Evolutionary conservation across 37 sponge, comb jelly and placozoan species (phyloP), one percentile per base, ranked within the genome.

Genomic region (Diacarnus erythraeanus): DNA sequence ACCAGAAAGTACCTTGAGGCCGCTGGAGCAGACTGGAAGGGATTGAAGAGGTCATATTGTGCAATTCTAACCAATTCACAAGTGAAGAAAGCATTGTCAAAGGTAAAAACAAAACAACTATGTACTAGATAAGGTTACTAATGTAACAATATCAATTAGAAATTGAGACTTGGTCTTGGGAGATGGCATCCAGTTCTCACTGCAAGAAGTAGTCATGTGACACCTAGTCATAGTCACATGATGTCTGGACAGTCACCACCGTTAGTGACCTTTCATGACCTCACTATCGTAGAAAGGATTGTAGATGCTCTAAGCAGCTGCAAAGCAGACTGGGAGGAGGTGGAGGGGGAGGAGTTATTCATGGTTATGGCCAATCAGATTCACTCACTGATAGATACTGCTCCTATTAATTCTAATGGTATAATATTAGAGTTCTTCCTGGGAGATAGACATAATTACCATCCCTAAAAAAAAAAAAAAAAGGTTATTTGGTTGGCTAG

Each of bases 361-460:
- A 33, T 41, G 1, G 60, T 15, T 29, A 6, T 84, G 63, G 85
- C 78, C 33, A 59, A 51, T 2, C 71, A 84, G 63, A 64, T 84
- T 20, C 85, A 84, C 60, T 42, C 71, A 26, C 61, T 84, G 44
- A n/a, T 84, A 37, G 85, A 84, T 25, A 40, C 6, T n/a, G 25
- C 78, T 31, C 85, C 85, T 20, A 38, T 67, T 77, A 71, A 42
- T 39, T 51, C 61, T 3, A 51, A 38, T 25, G 78, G 85, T 77
- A 26, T 57, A 39, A 1, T 33, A 1, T 8, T 38, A 26, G 74
- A 2, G 36, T 6, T 10, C 72, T 72, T 20, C 12, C 26, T 30
- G 2, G 51, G 9, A 25, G 12, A 42, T 34, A 25, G 4, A 41
- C 29, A 31, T 4, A 5, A 5, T 30, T 35, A 42, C 23, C 43